A percentile compares a stretch with the other conserved stretches of the same genome.
Evolutionary conservation across 2,113 vertebrate species (phyloP).

Genomic region (Pavo muticus): DNA sequence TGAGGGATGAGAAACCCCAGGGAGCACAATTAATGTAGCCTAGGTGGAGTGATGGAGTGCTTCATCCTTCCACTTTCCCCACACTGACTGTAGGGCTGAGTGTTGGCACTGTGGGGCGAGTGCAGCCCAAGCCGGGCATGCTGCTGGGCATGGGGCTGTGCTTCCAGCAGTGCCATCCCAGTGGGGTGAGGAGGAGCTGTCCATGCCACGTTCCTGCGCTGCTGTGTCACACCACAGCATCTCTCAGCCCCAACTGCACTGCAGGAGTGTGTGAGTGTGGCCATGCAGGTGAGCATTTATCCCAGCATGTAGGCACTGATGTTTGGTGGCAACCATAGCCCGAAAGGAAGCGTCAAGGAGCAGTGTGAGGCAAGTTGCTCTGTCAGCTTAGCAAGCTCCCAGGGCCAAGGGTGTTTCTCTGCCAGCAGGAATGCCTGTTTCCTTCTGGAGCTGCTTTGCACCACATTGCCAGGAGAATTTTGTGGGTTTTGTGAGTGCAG

Average conservation of each 20-base stretch:
- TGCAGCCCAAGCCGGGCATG: not conserved
- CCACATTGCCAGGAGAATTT: not conserved
- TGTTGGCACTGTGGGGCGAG: not conserved
- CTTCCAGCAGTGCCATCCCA: not conserved
- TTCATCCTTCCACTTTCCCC: not conserved
- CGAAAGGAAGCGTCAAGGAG: rapidly evolving
- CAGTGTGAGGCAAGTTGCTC: not conserved
- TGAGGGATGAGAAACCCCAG: not conserved
- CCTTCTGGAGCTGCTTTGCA: not conserved
- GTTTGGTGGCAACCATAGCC: not conserved
- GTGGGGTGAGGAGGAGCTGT: not conserved
- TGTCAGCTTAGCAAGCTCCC: not conserved
- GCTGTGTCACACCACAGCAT: not conserved
- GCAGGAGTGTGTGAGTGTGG: rapidly evolving
- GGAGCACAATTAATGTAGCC: not conserved
- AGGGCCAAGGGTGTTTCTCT: not conserved
- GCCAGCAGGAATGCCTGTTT: not conserved
- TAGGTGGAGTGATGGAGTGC: not conserved
- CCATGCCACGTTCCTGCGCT: rapidly evolving
- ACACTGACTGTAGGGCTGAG: rapidly evolving
- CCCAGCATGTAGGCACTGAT: rapidly evolving
- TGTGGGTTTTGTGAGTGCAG: not conserved
- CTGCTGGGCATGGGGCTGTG: not conserved
- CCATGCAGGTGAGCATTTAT: not conserved
- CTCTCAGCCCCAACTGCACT: too few relatives aligned